These are phyloP conservation scores for Drosophila affinis DNA, from an alignment of 2,888 invertebrate genomes.

Conservation along the genomic window DNA sequence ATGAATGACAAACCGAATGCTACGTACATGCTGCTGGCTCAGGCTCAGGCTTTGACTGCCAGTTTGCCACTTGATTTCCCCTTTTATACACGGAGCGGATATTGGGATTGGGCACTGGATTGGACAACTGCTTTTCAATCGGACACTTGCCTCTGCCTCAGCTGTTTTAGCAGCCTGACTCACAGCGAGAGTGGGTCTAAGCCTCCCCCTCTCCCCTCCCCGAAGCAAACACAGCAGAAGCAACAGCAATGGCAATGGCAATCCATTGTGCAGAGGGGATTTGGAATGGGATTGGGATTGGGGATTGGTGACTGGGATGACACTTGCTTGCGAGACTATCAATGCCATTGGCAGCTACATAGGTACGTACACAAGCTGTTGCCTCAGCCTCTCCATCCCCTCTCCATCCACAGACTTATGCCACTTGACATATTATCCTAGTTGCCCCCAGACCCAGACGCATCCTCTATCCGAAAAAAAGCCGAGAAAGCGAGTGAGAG, in stretches of 20 bases:
- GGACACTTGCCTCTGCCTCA: constrained; percentile 37
- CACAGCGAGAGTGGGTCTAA: constrained; percentile 18
- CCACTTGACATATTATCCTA: constrained; percentile 65
- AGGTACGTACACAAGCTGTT: constrained; percentile 45
- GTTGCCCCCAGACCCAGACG: constrained; percentile 8
- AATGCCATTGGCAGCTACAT: constrained; percentile 41
- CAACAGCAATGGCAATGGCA: not conserved
- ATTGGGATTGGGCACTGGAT: not conserved
- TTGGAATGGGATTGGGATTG: not conserved
- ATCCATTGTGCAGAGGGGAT: constrained; percentile 11
- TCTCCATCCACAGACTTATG: constrained; percentile 41
- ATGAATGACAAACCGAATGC: constrained; percentile 9
- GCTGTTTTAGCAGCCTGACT: constrained; percentile 34
- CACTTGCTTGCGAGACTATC: constrained; percentile 54
- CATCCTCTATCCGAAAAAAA: not conserved
- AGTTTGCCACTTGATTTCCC: constrained; percentile 16
- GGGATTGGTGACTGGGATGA: constrained; percentile 25
- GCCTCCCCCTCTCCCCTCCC: not conserved
- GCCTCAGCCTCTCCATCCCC: constrained; percentile 9
- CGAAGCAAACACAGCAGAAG: constrained; percentile 11
- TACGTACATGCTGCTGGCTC: constrained; percentile 55
- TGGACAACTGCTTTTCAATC: constrained; percentile 36
- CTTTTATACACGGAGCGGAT: constrained; percentile 29
- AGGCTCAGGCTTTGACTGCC: constrained; percentile 30
- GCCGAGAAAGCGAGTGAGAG: constrained; percentile 4